phyloP scores from a whole-genome alignment of 2,888 invertebrate genomes.

The Leptopterna dolabrata region DNA sequence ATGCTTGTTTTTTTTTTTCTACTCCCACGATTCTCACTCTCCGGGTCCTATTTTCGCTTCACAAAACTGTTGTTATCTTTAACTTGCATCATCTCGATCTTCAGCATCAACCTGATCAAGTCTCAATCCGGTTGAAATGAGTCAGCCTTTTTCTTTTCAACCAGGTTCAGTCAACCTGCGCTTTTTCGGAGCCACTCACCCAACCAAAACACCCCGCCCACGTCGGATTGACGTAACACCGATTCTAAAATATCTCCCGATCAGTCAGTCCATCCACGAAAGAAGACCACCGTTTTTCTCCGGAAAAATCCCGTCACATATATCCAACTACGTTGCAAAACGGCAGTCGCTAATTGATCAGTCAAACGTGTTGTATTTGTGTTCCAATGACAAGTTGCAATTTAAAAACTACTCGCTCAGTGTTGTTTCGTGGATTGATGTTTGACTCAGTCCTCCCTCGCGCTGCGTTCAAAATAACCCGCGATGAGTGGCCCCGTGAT shows the following conservation, averaged over 20 bases:
- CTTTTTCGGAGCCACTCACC: background rate
- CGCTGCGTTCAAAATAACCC: background rate
- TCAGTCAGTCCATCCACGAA: background rate
- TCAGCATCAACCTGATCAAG: background rate
- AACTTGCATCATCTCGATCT: too few species aligned
- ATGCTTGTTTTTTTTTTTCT: too few species aligned
- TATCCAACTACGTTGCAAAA: too few species aligned
- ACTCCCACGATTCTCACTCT: too few species aligned
- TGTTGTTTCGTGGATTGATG: background rate
- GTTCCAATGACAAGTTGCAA: too few species aligned
- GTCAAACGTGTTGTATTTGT: too few species aligned
- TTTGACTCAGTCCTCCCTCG: background rate
- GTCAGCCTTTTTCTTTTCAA: background rate
- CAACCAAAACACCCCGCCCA: background rate
- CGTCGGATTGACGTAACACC: background rate
- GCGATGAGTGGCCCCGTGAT: background rate
- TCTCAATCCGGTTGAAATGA: background rate
- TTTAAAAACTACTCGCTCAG: background rate
- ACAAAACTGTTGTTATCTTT: too few species aligned
- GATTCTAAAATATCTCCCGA: background rate
- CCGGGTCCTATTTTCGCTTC: too few species aligned
- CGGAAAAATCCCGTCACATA: background rate
- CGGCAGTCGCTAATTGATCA: too few species aligned
- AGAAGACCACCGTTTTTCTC: background rate
- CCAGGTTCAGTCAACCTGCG: slow-evolving; percentile 2